Percentiles rank a stretch among this genome's conserved stretches.
These are phyloP conservation scores for Phalacrocorax pelagicus DNA, from an alignment of 2,113 vertebrate species.

Conservation along the genomic window DNA sequence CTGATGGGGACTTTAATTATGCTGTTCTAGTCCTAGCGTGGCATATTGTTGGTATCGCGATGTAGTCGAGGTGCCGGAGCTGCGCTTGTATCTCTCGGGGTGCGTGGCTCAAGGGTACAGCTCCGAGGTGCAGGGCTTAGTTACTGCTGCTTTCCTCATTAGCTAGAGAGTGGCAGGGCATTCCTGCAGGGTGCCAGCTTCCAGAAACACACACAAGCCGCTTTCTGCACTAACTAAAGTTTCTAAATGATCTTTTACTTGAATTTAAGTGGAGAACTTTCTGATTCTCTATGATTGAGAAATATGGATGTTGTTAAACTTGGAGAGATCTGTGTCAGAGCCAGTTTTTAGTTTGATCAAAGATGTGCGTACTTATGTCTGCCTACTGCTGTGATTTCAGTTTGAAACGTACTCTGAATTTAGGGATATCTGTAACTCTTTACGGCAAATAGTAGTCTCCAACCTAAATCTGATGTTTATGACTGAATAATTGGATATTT, in stretches of 20 bases:
- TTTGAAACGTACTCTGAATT: background rate
- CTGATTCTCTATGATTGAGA: background rate
- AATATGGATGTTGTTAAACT: background rate
- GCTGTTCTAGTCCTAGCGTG: too few relatives aligned
- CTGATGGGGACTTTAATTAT: background rate
- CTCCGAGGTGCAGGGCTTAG: background rate
- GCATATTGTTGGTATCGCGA: too few relatives aligned
- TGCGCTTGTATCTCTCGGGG: rapidly evolving
- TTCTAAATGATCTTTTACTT: background rate
- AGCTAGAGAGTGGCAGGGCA: too few relatives aligned
- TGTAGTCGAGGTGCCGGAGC: background rate
- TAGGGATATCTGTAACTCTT: background rate
- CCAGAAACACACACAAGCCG: background rate
- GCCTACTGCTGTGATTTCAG: background rate
- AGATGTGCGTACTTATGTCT: background rate
- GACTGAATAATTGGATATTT: background rate
- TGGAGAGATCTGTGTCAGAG: background rate
- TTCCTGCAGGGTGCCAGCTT: background rate
- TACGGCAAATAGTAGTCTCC: background rate
- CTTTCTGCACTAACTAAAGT: background rate
- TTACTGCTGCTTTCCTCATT: background rate
- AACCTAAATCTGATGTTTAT: background rate
- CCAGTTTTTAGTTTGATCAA: background rate
- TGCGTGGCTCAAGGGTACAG: background rate
- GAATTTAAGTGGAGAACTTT: background rate